Conservation (phyloP, 2,113 vertebrate species). For the Pluvialis apricaria region DNA sequence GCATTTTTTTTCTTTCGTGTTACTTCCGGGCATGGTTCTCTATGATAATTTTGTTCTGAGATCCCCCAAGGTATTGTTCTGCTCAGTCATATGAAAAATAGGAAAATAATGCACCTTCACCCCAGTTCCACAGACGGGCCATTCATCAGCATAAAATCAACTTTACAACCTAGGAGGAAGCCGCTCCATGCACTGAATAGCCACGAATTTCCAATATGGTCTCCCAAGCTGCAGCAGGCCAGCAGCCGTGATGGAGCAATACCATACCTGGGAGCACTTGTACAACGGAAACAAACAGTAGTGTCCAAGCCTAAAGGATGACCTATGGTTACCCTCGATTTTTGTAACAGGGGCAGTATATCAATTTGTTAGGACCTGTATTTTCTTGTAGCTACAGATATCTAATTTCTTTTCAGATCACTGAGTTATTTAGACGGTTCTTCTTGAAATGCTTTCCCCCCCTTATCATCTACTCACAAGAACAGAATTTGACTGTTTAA, state of each 20-base stretch:
- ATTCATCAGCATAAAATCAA: constrained; percentile 44
- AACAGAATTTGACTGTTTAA: not conserved
- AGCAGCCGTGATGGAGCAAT: accelerated
- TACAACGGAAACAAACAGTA: not conserved
- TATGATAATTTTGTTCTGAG: constrained; percentile 23
- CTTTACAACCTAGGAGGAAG: not conserved
- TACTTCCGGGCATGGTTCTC: constrained; percentile 18
- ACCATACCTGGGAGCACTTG: not conserved
- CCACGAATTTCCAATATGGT: not conserved
- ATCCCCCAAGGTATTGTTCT: constrained; percentile 37
- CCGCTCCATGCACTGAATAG: not conserved
- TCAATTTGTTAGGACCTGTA: not conserved
- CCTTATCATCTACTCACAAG: not conserved
- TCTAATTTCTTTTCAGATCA: not conserved
- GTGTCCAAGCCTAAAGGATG: not conserved
- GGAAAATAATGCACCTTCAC: constrained; percentile 51
- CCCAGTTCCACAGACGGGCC: not conserved
- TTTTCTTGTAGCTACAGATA: not conserved
- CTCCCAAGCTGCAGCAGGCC: not conserved
- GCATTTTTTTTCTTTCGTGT: not conserved
- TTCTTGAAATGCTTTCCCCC: not conserved
- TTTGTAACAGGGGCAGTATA: not conserved
- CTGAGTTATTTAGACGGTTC: not conserved
- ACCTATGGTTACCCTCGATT: not conserved
- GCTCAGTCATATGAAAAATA: constrained; percentile 46